phyloP scores from a whole-genome alignment of 2,888 invertebrate genomes.

The Hyles lineata region DNA sequence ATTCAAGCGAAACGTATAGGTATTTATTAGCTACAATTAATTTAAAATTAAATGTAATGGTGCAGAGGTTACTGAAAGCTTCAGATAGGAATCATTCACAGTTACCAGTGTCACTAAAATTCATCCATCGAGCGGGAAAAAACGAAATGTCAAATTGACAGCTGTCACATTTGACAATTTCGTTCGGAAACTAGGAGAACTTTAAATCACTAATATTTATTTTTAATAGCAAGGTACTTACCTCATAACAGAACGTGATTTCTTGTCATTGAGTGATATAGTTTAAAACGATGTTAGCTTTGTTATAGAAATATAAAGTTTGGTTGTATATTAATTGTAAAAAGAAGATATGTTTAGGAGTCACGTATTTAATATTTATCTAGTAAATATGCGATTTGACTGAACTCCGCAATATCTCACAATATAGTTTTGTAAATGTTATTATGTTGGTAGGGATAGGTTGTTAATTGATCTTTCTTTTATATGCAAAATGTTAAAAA shows the following conservation, averaged over 20 bases:
- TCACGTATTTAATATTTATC: constrained; percentile 52
- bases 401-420: constrained; percentile 78
- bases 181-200: constrained; percentile 43
- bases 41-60: constrained; percentile 44
- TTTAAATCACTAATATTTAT: constrained; percentile 43
- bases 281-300: constrained; percentile 50
- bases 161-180: constrained; percentile 70
- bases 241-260: constrained; percentile 63
- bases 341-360: constrained; percentile 46
- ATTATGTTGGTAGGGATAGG: constrained; percentile 78
- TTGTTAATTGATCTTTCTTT: constrained; percentile 80
- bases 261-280: constrained; percentile 78
- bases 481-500: constrained; percentile 75
- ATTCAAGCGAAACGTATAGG: constrained; percentile 52
- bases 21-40: constrained; percentile 45
- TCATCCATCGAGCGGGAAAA: constrained; percentile 47
- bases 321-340: constrained; percentile 56
- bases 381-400: constrained; percentile 73
- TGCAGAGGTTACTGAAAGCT: constrained; percentile 64
- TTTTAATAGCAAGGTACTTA: constrained; percentile 56
- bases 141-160: constrained; percentile 71
- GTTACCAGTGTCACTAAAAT: constrained; percentile 57
- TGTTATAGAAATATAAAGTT: constrained; percentile 46
- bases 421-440: constrained; percentile 61
- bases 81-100: constrained; percentile 59